Percentiles rank a stretch among this genome's conserved stretches.
These are phyloP conservation scores for Chrysotoxum bicinctum DNA, from an alignment of 2,888 invertebrate species.

Conservation along the genomic window DNA sequence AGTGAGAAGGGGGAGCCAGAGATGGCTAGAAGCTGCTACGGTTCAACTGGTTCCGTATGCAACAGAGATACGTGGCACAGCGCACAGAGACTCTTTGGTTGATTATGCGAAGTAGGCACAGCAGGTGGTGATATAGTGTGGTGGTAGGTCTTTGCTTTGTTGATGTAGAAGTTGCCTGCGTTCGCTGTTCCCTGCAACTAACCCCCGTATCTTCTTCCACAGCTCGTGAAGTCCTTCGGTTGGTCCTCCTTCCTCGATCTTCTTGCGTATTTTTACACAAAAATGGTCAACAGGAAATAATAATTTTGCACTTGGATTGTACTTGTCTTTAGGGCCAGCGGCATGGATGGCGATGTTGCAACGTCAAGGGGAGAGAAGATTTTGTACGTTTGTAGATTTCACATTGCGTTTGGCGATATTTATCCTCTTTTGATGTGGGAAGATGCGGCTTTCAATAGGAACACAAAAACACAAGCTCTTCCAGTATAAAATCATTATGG, in stretches of 20 bases:
- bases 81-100: background rate
- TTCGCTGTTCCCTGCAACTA: background rate
- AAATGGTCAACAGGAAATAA: slow-evolving; percentile 73
- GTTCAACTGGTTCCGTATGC: slow-evolving; percentile 61
- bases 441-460: slow-evolving; percentile 19
- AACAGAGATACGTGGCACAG: slow-evolving; percentile 50
- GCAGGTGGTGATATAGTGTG: slow-evolving; percentile 57
- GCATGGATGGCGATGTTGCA: background rate
- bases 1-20: background rate
- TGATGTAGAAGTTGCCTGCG: slow-evolving; percentile 48
- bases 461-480: background rate
- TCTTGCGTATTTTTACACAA: slow-evolving; percentile 45
- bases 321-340: slow-evolving; percentile 13
- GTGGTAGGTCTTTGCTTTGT: slow-evolving; percentile 58
- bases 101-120: slow-evolving; percentile 54
- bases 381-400: slow-evolving; percentile 39
- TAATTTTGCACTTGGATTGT: slow-evolving; percentile 69
- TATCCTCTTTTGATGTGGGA: slow-evolving; percentile 53
- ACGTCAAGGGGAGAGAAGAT: background rate
- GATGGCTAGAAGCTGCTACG: slow-evolving; percentile 18
- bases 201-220: background rate
- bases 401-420: slow-evolving; percentile 47
- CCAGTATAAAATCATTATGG: slow-evolving; percentile 41
- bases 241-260: slow-evolving; percentile 3
- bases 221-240: slow-evolving; percentile 16